A percentile compares a stretch with the other conserved stretches of the same genome.
These are phyloP conservation scores for Bos taurus DNA, from an alignment of 2,113 vertebrate species.

Conservation along the genomic window ARS-UCD2.0 NC_037348.1:8865501-8866000, in stretches of 20 bases:
- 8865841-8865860: not conserved
- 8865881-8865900: not conserved
- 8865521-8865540: not conserved
- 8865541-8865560: not conserved
- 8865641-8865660: not conserved
- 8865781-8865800: not conserved
- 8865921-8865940: not conserved
- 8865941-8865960: not conserved
- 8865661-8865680: not conserved
- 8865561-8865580: not conserved
- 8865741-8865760: not conserved
- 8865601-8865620: not conserved
- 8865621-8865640: accelerated
- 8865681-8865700: not conserved
- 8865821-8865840: not conserved
- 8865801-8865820: not conserved
- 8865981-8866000: not conserved
- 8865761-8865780: not conserved
- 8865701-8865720: not conserved
- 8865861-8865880: not conserved
- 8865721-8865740: too few species aligned
- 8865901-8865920: not conserved
- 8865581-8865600: not conserved
- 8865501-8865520: accelerated
- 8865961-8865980: not conserved